A percentile compares a stretch with the other conserved stretches of the same genome.
Conservation (phyloP, 2,888 invertebrate species). For the Lomographa bimaculata region DNA sequence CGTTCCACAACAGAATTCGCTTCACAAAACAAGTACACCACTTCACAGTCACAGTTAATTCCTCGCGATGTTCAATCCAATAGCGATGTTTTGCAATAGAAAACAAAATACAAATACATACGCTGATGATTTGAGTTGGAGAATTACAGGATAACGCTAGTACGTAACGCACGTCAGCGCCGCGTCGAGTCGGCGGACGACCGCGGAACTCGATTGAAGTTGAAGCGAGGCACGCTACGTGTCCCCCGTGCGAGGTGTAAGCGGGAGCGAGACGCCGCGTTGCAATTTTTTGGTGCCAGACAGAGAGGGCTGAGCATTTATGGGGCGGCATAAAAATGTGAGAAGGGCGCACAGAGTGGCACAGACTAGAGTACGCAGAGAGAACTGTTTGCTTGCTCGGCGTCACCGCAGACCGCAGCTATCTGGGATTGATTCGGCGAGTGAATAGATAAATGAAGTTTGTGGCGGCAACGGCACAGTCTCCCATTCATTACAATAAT, state of each 20-base stretch:
- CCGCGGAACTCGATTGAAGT: constrained; percentile 65
- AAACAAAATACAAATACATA: constrained; percentile 79
- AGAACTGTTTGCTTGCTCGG: constrained; percentile 41
- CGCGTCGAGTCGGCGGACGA: constrained; percentile 77
- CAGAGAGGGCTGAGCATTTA: constrained; percentile 48
- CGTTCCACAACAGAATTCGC: constrained; percentile 64
- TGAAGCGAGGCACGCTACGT: constrained; percentile 65
- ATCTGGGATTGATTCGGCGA: constrained; percentile 64
- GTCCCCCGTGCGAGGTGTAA: constrained; percentile 59
- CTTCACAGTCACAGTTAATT: constrained; percentile 57
- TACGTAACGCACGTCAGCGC: constrained; percentile 78
- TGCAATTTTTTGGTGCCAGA: constrained; percentile 32
- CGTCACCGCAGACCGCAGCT: constrained; percentile 48
- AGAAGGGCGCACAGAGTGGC: constrained; percentile 65
- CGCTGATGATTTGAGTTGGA: constrained; percentile 66
- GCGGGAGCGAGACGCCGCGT: constrained; percentile 51
- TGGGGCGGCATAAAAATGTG: constrained; percentile 66
- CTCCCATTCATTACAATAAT: constrained; percentile 69
- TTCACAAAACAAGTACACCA: constrained; percentile 65
- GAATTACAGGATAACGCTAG: constrained; percentile 60
- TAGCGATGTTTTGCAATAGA: constrained; percentile 62
- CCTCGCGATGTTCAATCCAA: constrained; percentile 64
- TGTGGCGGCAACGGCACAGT: constrained; percentile 51
- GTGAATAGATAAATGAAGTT: constrained; percentile 63
- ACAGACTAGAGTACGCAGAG: constrained; percentile 26